phyloP scores from a whole-genome alignment of 1,140 invertebrate genomes.

The Ridgeia piscesae region DNA sequence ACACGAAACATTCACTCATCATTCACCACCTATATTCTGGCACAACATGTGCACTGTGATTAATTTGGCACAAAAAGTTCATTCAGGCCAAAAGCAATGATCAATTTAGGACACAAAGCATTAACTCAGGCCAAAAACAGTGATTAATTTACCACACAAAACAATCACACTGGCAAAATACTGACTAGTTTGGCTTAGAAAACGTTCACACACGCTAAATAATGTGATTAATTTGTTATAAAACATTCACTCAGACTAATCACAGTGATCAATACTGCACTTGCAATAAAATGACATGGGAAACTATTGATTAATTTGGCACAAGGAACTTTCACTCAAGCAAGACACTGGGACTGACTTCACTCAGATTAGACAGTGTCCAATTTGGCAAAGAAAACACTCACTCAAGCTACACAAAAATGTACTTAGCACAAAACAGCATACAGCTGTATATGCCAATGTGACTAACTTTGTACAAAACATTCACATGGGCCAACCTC shows the following conservation, averaged over 20 bases:
- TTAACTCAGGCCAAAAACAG: not conserved
- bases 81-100: not conserved
- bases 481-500: not conserved
- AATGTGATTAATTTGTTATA: not conserved
- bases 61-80: not conserved
- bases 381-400: too few species aligned
- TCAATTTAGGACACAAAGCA: not conserved
- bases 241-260: too few species aligned
- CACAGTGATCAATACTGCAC: too few species aligned
- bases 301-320: too few species aligned
- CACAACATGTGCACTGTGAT: not conserved
- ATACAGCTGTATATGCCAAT: too few species aligned
- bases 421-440: too few species aligned
- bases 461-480: not conserved
- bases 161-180: not conserved
- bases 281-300: too few species aligned
- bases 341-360: not conserved
- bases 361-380: too few species aligned
- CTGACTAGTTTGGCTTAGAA: not conserved
- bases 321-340: too few species aligned
- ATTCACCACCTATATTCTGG: too few species aligned
- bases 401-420: too few species aligned
- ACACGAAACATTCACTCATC: too few species aligned
- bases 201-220: not conserved
- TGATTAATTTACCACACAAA: not conserved